Evolutionary conservation across 2,113 vertebrate genomes (phyloP).

Genomic region (Labeo rohita): DNA sequence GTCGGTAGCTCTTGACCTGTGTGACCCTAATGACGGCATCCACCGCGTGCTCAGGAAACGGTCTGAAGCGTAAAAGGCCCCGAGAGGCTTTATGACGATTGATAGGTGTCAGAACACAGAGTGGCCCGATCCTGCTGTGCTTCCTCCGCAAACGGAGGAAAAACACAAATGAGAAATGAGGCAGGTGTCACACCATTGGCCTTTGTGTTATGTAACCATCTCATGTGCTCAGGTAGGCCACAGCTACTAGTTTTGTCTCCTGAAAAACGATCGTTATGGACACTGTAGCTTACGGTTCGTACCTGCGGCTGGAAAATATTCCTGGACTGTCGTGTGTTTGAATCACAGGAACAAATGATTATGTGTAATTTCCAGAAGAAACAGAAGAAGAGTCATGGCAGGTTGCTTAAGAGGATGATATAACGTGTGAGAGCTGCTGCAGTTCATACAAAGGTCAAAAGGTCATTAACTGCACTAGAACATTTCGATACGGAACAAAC

Average conservation of each 20-base stretch:
- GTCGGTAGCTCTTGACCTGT: constrained; percentile 31
- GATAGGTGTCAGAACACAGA: neutral
- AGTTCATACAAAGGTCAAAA: constrained; percentile 8
- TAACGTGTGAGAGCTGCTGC: neutral
- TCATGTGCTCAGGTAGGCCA: neutral
- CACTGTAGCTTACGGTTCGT: neutral
- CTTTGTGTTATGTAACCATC: neutral
- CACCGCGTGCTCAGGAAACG: constrained; percentile 58
- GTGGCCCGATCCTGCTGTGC: neutral
- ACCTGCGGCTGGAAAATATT: neutral
- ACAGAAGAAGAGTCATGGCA: neutral
- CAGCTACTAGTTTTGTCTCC: neutral
- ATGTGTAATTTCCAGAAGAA: neutral
- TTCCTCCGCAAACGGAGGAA: neutral
- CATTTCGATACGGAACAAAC: neutral
- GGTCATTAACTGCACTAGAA: neutral
- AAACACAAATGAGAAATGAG: constrained; percentile 25
- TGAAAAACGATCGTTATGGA: neutral
- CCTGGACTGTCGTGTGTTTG: neutral
- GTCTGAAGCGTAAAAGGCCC: constrained; percentile 40
- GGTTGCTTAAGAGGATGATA: constrained; percentile 15
- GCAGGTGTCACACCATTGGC: neutral
- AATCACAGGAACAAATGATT: neutral
- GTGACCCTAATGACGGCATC: constrained; percentile 65
- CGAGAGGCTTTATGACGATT: constrained; percentile 18